Percentiles rank a stretch among this genome's conserved stretches.
Conservation (phyloP, 2,797 vertebrate species). For the Rhinella marina region DNA sequence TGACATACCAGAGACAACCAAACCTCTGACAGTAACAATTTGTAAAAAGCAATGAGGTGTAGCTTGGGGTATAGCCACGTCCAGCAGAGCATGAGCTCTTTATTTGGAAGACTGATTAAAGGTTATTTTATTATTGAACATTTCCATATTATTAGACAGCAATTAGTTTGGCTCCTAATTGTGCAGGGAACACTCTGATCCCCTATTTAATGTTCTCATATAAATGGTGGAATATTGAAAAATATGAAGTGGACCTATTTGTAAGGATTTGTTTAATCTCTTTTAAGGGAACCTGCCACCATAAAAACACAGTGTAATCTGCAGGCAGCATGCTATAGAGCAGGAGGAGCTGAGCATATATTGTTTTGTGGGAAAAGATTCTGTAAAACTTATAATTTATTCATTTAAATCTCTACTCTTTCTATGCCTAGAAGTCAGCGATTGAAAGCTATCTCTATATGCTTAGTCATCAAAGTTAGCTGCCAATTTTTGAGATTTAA, state of each 20-base stretch:
- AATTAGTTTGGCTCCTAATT: background rate
- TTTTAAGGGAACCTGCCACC: too few species aligned
- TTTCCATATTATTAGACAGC: background rate
- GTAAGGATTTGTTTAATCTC: background rate
- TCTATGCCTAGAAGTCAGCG: too few species aligned
- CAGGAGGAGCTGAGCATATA: too few species aligned
- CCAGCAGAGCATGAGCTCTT: background rate
- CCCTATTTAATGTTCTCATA: background rate
- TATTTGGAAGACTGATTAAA: background rate
- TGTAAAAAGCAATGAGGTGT: conserved; percentile 8
- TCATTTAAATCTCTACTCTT: too few species aligned
- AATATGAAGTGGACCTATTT: background rate
- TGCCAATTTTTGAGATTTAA: too few species aligned
- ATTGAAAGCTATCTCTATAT: too few species aligned
- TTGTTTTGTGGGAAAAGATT: too few species aligned
- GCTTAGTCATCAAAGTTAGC: too few species aligned
- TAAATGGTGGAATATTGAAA: background rate
- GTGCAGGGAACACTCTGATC: background rate
- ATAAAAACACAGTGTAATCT: too few species aligned
- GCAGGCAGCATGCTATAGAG: too few species aligned
- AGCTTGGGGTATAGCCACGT: background rate
- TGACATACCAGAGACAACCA: background rate
- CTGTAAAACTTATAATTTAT: too few species aligned
- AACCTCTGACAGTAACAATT: conserved; percentile 9
- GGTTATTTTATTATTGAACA: background rate